A percentile compares a stretch with the other conserved stretches of the same genome.
These are phyloP conservation scores for Stomatorhinus ivindoensis DNA, from an alignment of 2,113 vertebrate genomes.

Conservation along the genomic window DNA sequence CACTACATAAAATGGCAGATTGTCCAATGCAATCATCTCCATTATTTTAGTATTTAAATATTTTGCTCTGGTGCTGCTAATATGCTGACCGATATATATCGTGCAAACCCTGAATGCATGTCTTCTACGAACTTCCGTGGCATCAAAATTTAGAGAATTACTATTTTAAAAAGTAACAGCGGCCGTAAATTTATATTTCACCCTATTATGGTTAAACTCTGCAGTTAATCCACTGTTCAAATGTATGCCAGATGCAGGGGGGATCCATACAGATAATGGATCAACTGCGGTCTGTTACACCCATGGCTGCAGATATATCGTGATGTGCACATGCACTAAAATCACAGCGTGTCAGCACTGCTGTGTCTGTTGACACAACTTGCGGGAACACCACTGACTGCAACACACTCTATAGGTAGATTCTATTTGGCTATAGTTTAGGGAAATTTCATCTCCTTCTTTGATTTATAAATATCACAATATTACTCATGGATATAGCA, in stretches of 20 bases:
- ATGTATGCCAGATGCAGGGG: background rate
- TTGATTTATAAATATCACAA: background rate
- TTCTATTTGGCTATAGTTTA: background rate
- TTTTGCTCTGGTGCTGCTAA: background rate
- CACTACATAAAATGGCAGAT: background rate
- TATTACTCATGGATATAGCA: background rate
- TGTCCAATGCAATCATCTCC: background rate
- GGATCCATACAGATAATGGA: background rate
- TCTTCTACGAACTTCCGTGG: background rate
- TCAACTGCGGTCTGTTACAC: background rate
- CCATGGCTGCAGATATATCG: background rate
- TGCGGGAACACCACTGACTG: background rate
- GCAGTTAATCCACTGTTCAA: background rate
- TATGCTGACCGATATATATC: background rate
- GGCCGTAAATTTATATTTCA: background rate
- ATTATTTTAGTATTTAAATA: background rate
- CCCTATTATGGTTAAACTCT: background rate
- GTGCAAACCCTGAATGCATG: background rate
- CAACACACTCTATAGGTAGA: background rate
- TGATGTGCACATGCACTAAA: background rate
- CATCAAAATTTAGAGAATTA: background rate
- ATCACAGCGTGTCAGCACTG: background rate
- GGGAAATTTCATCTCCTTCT: background rate
- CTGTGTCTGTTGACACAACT: background rate
- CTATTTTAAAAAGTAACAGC: background rate